Evolutionary conservation across 2,888 invertebrate species (phyloP).

Genomic region (Rotaria sp.): DNA sequence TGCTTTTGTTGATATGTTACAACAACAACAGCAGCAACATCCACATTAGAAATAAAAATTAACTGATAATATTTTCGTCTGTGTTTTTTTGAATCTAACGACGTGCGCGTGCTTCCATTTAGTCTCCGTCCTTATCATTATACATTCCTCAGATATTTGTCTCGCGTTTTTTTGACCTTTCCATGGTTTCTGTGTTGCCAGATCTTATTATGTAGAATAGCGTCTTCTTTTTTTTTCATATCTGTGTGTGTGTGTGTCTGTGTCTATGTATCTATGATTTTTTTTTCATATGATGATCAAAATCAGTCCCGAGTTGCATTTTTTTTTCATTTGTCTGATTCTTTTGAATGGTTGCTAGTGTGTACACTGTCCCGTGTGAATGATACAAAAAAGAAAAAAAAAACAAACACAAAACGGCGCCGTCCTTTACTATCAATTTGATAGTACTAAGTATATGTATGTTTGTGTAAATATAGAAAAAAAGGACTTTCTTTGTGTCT

Average conservation of each 20-base stretch:
- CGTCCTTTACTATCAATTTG: constrained; percentile 4
- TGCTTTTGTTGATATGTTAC: neutral
- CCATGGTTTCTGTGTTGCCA: neutral
- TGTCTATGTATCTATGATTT: neutral
- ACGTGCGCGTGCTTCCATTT: constrained; percentile 11
- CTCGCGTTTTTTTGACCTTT: neutral
- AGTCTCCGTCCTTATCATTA: neutral
- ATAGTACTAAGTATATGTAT: constrained; percentile 10
- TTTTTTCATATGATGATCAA: neutral
- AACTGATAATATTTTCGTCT: neutral
- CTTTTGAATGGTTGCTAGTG: constrained; percentile 4
- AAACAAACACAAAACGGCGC: neutral
- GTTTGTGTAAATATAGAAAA: constrained; percentile 15
- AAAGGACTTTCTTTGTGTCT: neutral
- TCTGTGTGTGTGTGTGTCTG: neutral
- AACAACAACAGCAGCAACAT: neutral
- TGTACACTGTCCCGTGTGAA: constrained; percentile 8
- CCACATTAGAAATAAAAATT: neutral
- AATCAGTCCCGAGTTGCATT: constrained; percentile 12
- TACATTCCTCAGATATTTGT: neutral
- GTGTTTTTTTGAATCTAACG: neutral
- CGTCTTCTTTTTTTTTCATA: neutral
- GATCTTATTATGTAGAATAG: neutral
- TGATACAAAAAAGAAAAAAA: neutral
- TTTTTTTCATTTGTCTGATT: neutral